Conservation (phyloP, 2,113 vertebrate species). For the Struthidea cinerea region DNA sequence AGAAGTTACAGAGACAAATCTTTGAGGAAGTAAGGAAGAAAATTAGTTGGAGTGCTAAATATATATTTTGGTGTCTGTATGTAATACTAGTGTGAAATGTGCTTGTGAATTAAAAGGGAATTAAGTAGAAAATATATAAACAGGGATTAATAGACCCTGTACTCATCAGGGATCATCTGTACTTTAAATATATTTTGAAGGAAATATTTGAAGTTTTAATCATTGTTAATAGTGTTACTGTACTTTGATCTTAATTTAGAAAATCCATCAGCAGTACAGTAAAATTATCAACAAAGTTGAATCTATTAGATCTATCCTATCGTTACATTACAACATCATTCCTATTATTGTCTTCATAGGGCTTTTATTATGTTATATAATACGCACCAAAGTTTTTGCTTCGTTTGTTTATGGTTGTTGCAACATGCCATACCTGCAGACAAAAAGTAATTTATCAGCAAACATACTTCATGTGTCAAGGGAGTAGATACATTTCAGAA, state of each 20-base stretch:
- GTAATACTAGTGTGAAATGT: not conserved
- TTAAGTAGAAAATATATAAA: not conserved
- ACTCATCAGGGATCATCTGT: not conserved
- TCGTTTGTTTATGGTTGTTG: not conserved
- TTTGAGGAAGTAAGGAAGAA: not conserved
- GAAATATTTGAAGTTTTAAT: not conserved
- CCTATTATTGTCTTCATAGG: not conserved
- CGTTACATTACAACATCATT: not conserved
- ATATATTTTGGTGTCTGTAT: not conserved
- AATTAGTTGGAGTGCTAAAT: not conserved
- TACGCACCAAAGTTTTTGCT: not conserved
- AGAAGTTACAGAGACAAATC: not conserved
- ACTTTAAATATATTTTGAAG: not conserved
- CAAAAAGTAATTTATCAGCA: not conserved
- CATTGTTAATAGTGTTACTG: not conserved
- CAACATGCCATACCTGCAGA: not conserved
- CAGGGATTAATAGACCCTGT: not conserved
- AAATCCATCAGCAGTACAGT: not conserved
- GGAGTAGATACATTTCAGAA: not conserved
- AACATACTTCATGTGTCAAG: not conserved
- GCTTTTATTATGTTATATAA: not conserved
- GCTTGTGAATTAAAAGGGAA: not conserved
- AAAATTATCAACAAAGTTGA: not conserved
- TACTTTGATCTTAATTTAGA: not conserved
- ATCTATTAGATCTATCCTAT: not conserved